Conservation (phyloP, 1,140 invertebrate genomes). For the Bombus affinis region DNA sequence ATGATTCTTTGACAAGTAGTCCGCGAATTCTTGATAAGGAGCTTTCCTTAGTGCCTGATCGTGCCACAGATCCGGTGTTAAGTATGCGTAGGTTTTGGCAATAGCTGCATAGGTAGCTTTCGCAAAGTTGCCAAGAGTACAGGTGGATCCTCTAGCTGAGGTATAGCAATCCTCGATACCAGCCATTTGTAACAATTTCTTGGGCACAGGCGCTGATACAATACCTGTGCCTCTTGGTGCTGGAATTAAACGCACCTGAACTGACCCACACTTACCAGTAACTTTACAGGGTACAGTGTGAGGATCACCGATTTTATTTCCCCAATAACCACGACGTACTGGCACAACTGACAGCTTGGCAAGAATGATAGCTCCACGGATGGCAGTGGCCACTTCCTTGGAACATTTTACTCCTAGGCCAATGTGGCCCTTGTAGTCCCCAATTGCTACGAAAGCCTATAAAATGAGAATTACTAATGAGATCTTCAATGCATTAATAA, state of each 20-base stretch:
- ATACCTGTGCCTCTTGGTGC: constrained; percentile 99
- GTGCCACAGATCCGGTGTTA: constrained; percentile 99
- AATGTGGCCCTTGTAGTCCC: constrained; percentile 99
- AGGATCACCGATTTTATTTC: constrained; percentile 99
- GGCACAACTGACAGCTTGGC: constrained; percentile 99
- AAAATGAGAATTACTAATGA: constrained; percentile 34
- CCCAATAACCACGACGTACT: constrained; percentile 99
- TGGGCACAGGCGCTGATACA: constrained; percentile 99
- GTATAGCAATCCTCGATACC: constrained; percentile 99
- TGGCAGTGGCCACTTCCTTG: constrained; percentile 99
- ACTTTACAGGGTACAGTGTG: constrained; percentile 99
- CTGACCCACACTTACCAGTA: constrained; percentile 99
- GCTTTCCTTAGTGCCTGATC: constrained; percentile 94
- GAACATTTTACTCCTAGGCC: constrained; percentile 99
- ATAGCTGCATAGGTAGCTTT: constrained; percentile 99
- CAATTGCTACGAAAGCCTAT: constrained; percentile 93
- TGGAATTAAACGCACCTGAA: constrained; percentile 98
- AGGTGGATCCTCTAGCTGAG: constrained; percentile 97
- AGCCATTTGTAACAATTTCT: constrained; percentile 99
- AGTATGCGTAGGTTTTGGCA: constrained; percentile 98
- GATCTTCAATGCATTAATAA: neutral
- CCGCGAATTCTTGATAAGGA: constrained; percentile 97
- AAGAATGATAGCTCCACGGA: constrained; percentile 98
- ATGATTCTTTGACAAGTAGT: constrained; percentile 91
- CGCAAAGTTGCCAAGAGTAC: constrained; percentile 99